Base-by-base conservation (phyloP, 2,797 vertebrate species). In the Acanthiza pusilla region DNA sequence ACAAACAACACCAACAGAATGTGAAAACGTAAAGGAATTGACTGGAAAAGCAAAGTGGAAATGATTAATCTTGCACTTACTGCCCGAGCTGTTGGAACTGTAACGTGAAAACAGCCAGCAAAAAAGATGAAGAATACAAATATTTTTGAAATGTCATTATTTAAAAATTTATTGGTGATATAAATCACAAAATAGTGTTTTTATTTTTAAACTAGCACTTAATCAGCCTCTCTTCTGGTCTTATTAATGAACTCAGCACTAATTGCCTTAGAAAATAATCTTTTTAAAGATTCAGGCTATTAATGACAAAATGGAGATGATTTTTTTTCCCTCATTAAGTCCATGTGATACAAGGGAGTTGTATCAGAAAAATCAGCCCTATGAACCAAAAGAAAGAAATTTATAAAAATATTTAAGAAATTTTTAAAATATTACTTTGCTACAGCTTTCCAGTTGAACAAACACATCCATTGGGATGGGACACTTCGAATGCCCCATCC, bases 171-270 rank as follows among this genome's bases (percentile, higher is more conserved):
- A 75, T 80, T 61, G 58, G 43, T 16, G 55, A 43, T 55, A 81
- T 34, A 76, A 84, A 93, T 72, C 81, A 83, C 47, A 80, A 92
- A 94, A 89, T 12, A 17, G 13, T 58, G 74, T 5, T 91, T 89
- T 93, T 91, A 94, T 96, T 96, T 95, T 96, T 85, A 95, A 94
- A 87, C 65, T 77, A 36, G 65, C 47, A 78, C 78, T 92, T 94
- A 91, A 95, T 95, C 90, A 96, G 87, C 26, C 81, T 71, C 81
- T 93, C 70, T 80, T 92, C 47, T 93, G 57, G 32, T 27, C 76
- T 93, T 86, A 92, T 75, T 92, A 94, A 89, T 89, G 60, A 76
- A 68, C 50, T 92, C 75, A 63, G 70, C 21, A n/a, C 76, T 91
- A 90, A 93, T 63, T 88, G 67, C 76, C 73, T 89, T 80, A 75